Evolutionary conservation across 2,888 invertebrate genomes (phyloP).

Genomic region (Pristionchus exspectatus): DNA sequence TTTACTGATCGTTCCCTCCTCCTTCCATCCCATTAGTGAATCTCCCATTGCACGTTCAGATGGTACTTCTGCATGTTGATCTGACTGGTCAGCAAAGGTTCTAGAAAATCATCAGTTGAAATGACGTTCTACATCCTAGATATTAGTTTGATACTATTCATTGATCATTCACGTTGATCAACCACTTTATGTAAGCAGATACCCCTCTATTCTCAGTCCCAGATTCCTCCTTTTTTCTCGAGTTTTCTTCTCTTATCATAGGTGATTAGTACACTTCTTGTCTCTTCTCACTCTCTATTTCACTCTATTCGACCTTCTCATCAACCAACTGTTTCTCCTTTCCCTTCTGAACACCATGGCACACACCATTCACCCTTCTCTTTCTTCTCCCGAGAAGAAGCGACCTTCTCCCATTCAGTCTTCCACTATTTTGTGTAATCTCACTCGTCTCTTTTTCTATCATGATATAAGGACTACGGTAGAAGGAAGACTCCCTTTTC

Average conservation of each 20-base stretch:
- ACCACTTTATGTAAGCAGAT: too few species aligned
- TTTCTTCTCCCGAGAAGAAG: conserved; percentile 40
- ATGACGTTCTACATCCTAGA: too few species aligned
- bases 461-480: conserved; percentile 15
- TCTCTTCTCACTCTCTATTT: conserved; percentile 23
- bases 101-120: neutral
- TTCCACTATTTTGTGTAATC: conserved; percentile 20
- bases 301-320: conserved; percentile 22
- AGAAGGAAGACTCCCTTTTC: neutral
- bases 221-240: neutral
- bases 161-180: too few species aligned
- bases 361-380: conserved; percentile 51
- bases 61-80: neutral
- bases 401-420: neutral
- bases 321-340: conserved; percentile 19
- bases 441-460: neutral
- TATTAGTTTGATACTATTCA: too few species aligned
- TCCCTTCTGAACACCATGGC: neutral
- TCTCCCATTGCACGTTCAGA: neutral
- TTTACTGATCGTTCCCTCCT: neutral
- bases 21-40: conserved; percentile 22
- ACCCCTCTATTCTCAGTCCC: too few species aligned
- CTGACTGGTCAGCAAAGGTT: neutral
- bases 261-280: conserved; percentile 15
- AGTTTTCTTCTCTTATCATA: conserved; percentile 3